Percentiles rank a stretch among this genome's conserved stretches.
Evolutionary conservation across 2,113 vertebrate genomes (phyloP).

Genomic region (Rhagologus leucostigma): DNA sequence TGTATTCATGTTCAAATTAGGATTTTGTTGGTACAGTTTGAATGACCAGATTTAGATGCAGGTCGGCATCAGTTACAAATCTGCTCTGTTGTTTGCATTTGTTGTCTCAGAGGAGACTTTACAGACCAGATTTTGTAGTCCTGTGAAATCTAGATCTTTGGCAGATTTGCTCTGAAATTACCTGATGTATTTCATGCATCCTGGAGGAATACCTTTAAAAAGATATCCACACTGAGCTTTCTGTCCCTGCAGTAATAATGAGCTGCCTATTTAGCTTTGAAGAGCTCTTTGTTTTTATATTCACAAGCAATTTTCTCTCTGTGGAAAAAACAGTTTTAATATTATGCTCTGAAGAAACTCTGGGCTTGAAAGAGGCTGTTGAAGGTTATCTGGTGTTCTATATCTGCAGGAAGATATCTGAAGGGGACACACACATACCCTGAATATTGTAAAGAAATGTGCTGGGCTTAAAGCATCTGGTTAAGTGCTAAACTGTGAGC

Average conservation of each 20-base stretch:
- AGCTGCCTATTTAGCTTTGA: background rate
- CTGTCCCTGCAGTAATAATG: background rate
- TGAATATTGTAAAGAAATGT: background rate
- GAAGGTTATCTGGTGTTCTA: background rate
- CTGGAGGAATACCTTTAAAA: background rate
- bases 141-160: background rate
- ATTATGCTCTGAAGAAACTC: background rate
- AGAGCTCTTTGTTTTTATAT: background rate
- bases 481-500: background rate
- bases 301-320: background rate
- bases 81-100: background rate
- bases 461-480: background rate
- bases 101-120: background rate
- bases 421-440: background rate
- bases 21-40: background rate
- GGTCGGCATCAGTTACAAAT: background rate
- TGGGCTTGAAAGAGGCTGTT: background rate
- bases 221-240: background rate
- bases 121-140: background rate
- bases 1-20: background rate
- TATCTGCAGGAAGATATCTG: background rate
- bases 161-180: background rate
- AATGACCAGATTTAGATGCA: background rate
- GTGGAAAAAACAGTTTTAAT: background rate
- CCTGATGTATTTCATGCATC: background rate